A percentile compares a stretch with the other conserved stretches of the same genome.
These are phyloP conservation scores for Lottia scabra DNA, from an alignment of 2,888 invertebrate genomes.

Conservation along the genomic window DNA sequence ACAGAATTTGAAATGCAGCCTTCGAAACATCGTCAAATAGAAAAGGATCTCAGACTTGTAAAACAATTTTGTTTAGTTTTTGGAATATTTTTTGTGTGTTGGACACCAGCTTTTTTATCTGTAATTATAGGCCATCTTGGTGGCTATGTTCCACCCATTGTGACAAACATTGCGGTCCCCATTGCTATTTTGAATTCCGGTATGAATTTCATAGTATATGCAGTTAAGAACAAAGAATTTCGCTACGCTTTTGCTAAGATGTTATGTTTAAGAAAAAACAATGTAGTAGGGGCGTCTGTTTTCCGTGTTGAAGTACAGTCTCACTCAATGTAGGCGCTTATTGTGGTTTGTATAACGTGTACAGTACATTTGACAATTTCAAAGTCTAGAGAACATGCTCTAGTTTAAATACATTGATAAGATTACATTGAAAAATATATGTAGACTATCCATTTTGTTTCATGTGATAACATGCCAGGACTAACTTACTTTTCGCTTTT, in stretches of 20 bases:
- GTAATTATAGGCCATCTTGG: slow-evolving; percentile 22
- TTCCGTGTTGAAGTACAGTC: no score
- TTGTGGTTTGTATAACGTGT: no score
- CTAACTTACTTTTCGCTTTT: no score
- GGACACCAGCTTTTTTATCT: slow-evolving; percentile 24
- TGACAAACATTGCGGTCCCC: slow-evolving; percentile 13
- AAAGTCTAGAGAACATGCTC: no score
- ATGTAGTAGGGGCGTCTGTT: not conserved
- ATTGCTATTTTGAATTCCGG: slow-evolving; percentile 27
- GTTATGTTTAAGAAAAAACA: slow-evolving; percentile 8
- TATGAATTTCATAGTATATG: slow-evolving; percentile 27
- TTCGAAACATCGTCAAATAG: not conserved
- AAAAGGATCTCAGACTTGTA: slow-evolving; percentile 2
- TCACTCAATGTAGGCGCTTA: no score
- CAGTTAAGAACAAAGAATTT: slow-evolving; percentile 26
- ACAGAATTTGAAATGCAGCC: not conserved
- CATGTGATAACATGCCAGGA: no score
- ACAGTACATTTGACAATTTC: no score
- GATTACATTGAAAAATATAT: no score
- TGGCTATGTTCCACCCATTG: slow-evolving; percentile 11
- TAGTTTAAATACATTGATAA: no score
- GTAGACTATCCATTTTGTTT: no score
- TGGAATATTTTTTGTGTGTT: slow-evolving; percentile 28
- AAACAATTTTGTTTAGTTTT: slow-evolving; percentile 27
- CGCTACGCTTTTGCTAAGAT: slow-evolving; percentile 16